These are phyloP conservation scores for Enteromius viviparus DNA, from an alignment of 2,797 vertebrate species.

Conservation along the genomic window DNA sequence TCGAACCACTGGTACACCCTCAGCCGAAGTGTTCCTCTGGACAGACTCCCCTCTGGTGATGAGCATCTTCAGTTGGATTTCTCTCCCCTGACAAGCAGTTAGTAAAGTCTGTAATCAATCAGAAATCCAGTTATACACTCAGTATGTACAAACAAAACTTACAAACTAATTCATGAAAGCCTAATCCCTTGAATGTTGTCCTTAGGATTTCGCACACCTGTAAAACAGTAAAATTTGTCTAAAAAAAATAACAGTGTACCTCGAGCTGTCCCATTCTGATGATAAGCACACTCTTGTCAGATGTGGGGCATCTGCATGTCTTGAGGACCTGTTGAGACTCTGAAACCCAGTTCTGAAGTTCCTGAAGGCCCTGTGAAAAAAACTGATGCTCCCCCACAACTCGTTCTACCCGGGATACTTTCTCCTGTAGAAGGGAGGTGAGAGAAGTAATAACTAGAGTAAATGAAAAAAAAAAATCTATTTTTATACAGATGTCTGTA, in stretches of 20 bases:
- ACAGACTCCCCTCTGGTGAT: conserved; percentile 92
- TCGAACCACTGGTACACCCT: conserved; percentile 88
- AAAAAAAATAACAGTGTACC: conserved; percentile 70
- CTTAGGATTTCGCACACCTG: neutral
- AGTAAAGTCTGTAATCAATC: conserved; percentile 80
- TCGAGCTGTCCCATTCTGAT: conserved; percentile 93
- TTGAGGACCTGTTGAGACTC: conserved; percentile 87
- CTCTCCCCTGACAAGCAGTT: conserved; percentile 90
- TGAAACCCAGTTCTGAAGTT: conserved; percentile 92
- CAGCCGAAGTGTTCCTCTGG: conserved; percentile 91
- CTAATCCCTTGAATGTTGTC: neutral
- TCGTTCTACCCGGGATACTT: conserved; percentile 90
- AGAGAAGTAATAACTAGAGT: conserved; percentile 9
- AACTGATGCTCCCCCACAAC: conserved; percentile 91
- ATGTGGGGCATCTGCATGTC: conserved; percentile 86
- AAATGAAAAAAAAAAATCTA: neutral
- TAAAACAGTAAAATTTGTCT: neutral
- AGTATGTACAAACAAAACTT: neutral
- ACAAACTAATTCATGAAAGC: neutral
- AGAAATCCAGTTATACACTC: conserved; percentile 24
- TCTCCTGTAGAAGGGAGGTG: conserved; percentile 80
- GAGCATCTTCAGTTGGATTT: conserved; percentile 95
- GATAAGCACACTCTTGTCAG: conserved; percentile 90
- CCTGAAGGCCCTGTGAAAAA: conserved; percentile 88
- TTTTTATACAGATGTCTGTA: neutral